phyloP scores from a whole-genome alignment of 2,888 invertebrate species.

The Perizoma affinitatum region DNA sequence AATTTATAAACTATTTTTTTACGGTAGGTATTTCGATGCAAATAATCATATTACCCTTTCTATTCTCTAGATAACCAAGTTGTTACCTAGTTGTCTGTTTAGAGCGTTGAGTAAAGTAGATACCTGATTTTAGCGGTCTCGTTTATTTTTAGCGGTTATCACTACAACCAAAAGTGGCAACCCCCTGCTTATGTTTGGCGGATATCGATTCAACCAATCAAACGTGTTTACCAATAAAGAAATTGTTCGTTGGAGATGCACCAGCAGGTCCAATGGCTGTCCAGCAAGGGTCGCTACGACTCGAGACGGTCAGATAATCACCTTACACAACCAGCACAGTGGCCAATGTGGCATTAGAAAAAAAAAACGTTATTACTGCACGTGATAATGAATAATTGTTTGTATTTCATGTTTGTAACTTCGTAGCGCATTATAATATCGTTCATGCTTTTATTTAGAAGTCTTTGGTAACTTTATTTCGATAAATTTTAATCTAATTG shows the following conservation, averaged over 20 bases:
- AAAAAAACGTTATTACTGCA: background rate
- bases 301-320: background rate
- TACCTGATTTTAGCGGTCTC: background rate
- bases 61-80: no score
- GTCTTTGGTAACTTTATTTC: no score
- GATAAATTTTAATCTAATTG: no score
- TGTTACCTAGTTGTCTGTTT: no score
- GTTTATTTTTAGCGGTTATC: constrained; percentile 35
- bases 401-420: no score
- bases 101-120: no score
- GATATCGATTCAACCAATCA: constrained; percentile 44
- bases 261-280: constrained; percentile 8
- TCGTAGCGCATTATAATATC: no score
- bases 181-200: constrained; percentile 42
- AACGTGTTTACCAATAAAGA: background rate
- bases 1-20: no score
- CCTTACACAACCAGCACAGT: constrained; percentile 14
- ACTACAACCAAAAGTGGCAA: constrained; percentile 46
- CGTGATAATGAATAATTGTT: no score
- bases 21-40: no score
- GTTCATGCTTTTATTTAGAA: no score
- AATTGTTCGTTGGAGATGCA: constrained; percentile 9
- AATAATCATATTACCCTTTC: no score
- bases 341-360: constrained; percentile 1
- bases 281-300: constrained; percentile 8